Evolutionary conservation across 1,140 invertebrate genomes (phyloP).

Genomic region (Daktulosphaira vitifoliae): DNA sequence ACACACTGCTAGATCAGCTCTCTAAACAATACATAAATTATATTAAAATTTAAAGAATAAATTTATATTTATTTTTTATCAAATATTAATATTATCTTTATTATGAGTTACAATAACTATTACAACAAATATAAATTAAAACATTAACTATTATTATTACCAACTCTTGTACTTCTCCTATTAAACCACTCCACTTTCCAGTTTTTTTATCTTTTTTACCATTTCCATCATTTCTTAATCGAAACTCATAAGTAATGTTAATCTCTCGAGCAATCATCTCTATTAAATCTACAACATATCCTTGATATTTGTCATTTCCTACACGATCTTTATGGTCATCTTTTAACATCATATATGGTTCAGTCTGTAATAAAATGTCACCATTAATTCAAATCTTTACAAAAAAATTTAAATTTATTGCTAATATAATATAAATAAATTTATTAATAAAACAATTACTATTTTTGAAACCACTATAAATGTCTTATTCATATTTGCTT

Average conservation of each 20-base stretch:
- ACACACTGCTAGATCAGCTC: conserved; percentile 86
- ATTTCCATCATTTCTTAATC: conserved; percentile 60
- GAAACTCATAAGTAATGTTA: conserved; percentile 67
- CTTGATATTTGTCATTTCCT: conserved; percentile 41
- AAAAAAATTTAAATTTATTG: too few species aligned
- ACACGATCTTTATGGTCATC: conserved; percentile 51
- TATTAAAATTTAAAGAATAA: conserved; percentile 25
- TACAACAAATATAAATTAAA: conserved; percentile 1
- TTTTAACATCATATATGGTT: conserved; percentile 62
- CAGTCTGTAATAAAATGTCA: conserved; percentile 49
- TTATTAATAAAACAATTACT: neutral
- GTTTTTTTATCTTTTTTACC: conserved; percentile 61
- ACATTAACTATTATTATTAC: conserved; percentile 48
- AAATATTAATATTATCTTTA: neutral
- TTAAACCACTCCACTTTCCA: conserved; percentile 79
- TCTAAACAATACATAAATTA: conserved; percentile 55
- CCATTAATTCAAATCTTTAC: too few species aligned
- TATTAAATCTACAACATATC: conserved; percentile 74
- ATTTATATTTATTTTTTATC: conserved; percentile 36
- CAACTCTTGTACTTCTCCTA: conserved; percentile 67
- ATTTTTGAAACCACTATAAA: conserved; percentile 45
- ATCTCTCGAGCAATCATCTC: conserved; percentile 60
- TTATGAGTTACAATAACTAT: neutral
- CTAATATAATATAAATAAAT: too few species aligned
- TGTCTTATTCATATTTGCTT: conserved; percentile 46